Base-by-base conservation (phyloP, 2,797 vertebrate species). In the Florisuga fusca region DNA sequence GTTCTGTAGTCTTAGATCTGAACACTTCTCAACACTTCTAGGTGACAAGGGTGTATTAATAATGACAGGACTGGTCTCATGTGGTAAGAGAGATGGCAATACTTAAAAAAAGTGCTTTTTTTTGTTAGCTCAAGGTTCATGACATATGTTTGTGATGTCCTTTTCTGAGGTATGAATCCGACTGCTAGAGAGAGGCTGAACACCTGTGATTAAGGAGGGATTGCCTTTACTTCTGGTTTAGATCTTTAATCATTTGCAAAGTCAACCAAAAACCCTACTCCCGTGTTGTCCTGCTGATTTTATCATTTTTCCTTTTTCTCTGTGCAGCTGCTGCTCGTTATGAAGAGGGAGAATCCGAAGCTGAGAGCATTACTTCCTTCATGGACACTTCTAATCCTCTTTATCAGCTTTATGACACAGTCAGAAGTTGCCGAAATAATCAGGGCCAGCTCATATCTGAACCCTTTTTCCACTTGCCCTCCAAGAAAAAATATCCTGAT, bases 381-480 rank as follows among this genome's bases (percentile, higher is more conserved):
- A 99, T 99, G 98, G 99, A 99, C 97, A 97, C 99, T 96, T 98
- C 98, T 62, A 99, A 98, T 97, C 99, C 99, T 91, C 98, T 99
- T 94, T 99, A 99, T 97, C 99, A 99, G 97, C 98, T 99, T 86
- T 99, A 99, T 64, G 99, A 99, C 90, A 99, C 99, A 2, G 99
- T 99, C 78, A 98, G 99, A 61, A 99, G 98, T 31, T 99, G 98
- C 92, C 98, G 99, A 84, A 99, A 99, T 97, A 99, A 98, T 96
- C 99, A 99, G 95, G 99, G 99, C 19, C 99, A 99, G 96, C 98
- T 99, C 81, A 98, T 99, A 92, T 99, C 99, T 3, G 99, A 99
- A 95, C 99, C 99, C 21, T 99, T 99, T 97, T 98, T 99, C 93
- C 99, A 99, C 97, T 98, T 99, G 83, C 99, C 99, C 78, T 99